phyloP scores from a whole-genome alignment of 2,797 vertebrate genomes.

The Chaunax sp. region DNA sequence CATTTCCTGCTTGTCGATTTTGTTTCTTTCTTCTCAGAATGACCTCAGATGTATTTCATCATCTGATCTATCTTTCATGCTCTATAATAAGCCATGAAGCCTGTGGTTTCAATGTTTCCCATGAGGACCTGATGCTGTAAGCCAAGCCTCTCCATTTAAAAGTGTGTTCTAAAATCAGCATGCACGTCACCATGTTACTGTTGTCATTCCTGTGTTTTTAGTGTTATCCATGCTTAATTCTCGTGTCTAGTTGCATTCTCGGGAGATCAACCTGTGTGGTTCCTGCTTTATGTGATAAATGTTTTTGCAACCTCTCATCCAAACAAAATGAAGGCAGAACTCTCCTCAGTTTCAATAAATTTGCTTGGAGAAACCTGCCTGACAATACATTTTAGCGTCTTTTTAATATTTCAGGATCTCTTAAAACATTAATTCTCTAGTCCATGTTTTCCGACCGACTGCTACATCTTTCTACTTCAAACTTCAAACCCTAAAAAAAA shows the following conservation, averaged over 20 bases:
- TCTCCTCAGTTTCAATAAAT: too few relatives aligned
- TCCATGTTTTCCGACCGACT: too few relatives aligned
- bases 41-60: neutral
- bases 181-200: neutral
- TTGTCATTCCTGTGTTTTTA: neutral
- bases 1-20: neutral
- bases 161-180: slow-evolving; percentile 36
- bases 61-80: slow-evolving; percentile 8
- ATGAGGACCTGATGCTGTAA: slow-evolving; percentile 34
- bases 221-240: slow-evolving; percentile 2
- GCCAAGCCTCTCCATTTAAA: slow-evolving; percentile 33
- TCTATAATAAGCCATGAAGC: neutral
- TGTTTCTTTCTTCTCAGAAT: slow-evolving; percentile 2
- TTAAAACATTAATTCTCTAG: too few relatives aligned
- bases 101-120: slow-evolving; percentile 20
- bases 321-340: neutral
- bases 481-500: too few relatives aligned
- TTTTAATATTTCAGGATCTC: too few relatives aligned
- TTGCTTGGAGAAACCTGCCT: too few relatives aligned
- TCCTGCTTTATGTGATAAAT: neutral
- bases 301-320: neutral
- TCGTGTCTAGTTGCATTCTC: neutral
- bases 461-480: too few relatives aligned
- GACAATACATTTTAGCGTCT: too few relatives aligned
- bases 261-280: too few relatives aligned